Base-by-base conservation (phyloP, 2,888 invertebrate species). In the Sisyra terminalis region DNA sequence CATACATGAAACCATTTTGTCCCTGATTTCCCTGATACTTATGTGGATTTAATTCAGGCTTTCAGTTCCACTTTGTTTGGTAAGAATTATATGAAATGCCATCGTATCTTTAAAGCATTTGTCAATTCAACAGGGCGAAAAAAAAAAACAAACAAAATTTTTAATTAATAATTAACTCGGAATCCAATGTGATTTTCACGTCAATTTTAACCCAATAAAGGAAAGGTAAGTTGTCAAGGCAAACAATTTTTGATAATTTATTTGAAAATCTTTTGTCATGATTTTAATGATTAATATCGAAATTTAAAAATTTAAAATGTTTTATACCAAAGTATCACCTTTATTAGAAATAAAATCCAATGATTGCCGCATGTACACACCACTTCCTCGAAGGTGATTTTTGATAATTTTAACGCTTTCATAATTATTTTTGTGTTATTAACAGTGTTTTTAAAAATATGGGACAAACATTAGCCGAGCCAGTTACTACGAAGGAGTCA, bases 391-490 rank as follows among this genome's bases (percentile, higher is more conserved):
- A 35, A 35, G 35, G 35, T 35, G 35, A 3, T 35, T 2, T 35
- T 35, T 13, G 3, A 14, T 14, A 15, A 4, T 15, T 4, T 35
- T 13, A 35, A 3, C 13, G 35, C 14, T 8, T 14, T 9, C 9
- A 7, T 7, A 37, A 6, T 18, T 18, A 16, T 14, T 37, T 37
- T 37, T 37, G 10, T n/a, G 17, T 16, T 13, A n/a, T 18, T 37
- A 17, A 17, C 11, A 17, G 14, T 18, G 11, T 11, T 37, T 37
- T 37, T 37, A 37, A 18, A 40, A 30, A 15, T 17, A 98, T 98
- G 97, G 97, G 97, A 55, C 96, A 96, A 66, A 94, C 94, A 53
- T 68, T 98, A 49, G 90, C 93, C 46, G 96, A 97, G 66, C 97
- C 97, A 35, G 84, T 96, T 49, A 96, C 96, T 18, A 75, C 79